Evolutionary conservation across 37 sponge, comb jelly and placozoan genomes (phyloP).

Genomic region (Amphimedon queenslandica): DNA sequence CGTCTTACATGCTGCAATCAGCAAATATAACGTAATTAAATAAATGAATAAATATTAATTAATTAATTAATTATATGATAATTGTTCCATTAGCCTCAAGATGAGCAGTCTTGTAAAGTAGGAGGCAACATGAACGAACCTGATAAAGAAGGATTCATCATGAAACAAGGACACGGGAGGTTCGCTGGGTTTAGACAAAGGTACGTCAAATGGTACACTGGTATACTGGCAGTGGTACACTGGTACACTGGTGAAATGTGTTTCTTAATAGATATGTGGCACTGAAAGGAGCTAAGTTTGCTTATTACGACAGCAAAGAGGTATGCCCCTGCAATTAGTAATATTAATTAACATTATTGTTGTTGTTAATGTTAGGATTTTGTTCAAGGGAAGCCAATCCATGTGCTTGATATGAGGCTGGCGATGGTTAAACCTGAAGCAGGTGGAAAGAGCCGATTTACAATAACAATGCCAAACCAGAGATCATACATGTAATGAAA

Average conservation of each 20-base stretch:
- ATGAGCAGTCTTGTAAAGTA: neutral
- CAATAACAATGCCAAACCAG: constrained; percentile 68
- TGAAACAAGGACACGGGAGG: constrained; percentile 74
- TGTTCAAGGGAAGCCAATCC: constrained; percentile 57
- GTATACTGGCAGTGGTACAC: neutral
- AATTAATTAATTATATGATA: neutral
- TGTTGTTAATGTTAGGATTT: constrained; percentile 42
- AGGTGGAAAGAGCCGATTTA: constrained; percentile 46
- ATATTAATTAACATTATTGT: neutral
- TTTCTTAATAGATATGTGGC: constrained; percentile 63
- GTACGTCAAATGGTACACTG: constrained; percentile 8
- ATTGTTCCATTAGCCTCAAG: neutral
- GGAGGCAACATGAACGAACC: constrained; percentile 59
- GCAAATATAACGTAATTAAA: constrained; percentile 53
- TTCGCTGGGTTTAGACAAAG: constrained; percentile 44
- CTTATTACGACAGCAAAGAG: constrained; percentile 69
- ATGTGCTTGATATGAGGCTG: constrained; percentile 71
- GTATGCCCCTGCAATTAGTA: constrained; percentile 10
- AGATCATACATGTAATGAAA: constrained; percentile 59
- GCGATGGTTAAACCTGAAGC: constrained; percentile 61
- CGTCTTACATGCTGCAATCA: constrained; percentile 81
- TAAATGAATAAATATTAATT: neutral
- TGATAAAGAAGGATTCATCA: constrained; percentile 59
- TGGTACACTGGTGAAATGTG: neutral
- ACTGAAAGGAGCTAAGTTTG: constrained; percentile 75